These are phyloP conservation scores for Euplagia quadripunctaria DNA, from an alignment of 2,888 invertebrate species.

Conservation along the genomic window DNA sequence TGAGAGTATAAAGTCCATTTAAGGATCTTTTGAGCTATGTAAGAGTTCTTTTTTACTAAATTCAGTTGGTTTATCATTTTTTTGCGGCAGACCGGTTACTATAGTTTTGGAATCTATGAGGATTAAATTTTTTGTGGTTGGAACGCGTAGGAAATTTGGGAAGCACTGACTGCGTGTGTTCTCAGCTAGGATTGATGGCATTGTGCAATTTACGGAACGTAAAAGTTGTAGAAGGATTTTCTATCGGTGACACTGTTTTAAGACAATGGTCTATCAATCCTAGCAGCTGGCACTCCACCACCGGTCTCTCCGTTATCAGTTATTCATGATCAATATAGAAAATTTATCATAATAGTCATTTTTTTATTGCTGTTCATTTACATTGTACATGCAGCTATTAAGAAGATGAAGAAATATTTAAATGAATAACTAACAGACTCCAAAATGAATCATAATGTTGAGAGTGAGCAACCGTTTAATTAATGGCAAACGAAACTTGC, in stretches of 20 bases:
- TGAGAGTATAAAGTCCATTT: too few relatives aligned
- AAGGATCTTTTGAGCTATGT: too few relatives aligned
- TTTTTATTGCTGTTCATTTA: not conserved
- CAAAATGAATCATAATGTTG: slow-evolving; percentile 25
- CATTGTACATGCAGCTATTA: not conserved
- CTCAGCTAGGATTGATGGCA: not conserved
- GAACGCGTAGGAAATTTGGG: not conserved
- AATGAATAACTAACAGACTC: not conserved
- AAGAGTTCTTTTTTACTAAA: not conserved
- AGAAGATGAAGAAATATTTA: not conserved
- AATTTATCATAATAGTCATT: not conserved
- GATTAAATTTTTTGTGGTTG: too few relatives aligned
- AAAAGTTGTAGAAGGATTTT: not conserved
- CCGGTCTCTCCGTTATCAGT: not conserved
- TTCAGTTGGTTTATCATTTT: not conserved
- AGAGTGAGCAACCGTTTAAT: slow-evolving; percentile 39
- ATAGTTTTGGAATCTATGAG: not conserved
- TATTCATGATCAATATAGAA: not conserved
- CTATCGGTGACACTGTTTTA: not conserved
- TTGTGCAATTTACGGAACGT: not conserved
- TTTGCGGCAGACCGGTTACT: not conserved
- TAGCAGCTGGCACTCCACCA: not conserved
- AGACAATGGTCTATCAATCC: not conserved
- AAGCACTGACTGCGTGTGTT: not conserved
- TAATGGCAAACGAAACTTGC: slow-evolving; percentile 46